Evolutionary conservation across 2,113 vertebrate genomes (phyloP), one percentile per base, ranked within the genome.

Genomic region (Tiliqua scincoides): DNA sequence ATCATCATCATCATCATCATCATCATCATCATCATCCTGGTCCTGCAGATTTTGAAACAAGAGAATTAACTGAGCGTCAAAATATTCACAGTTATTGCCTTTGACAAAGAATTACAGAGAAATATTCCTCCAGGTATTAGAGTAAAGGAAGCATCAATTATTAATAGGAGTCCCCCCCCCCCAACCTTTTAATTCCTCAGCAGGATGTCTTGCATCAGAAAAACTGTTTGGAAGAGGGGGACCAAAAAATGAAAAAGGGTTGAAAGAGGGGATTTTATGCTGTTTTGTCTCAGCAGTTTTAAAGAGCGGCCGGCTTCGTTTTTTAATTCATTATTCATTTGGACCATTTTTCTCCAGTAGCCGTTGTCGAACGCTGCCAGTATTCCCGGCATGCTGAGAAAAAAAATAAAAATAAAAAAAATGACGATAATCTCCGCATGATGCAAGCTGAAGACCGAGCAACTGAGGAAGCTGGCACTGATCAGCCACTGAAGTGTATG

Each of bases 71-170:
- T 74, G 90, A 93, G 79, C 91, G 84, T 93, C 91, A 92, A 91
- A 93, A 93, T 0, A 1, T 89, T 91, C 90, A 91, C 35, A 93
- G 90, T 92, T 94, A 92, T 94, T 93, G 84, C 80, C 88, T 94
- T 89, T 93, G 89, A 93, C 89, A 93, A 92, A 91, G 73, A 91
- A 94, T 90, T 94, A 93, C 32, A 89, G 68, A 91, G 54, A 90
- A 91, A 88, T 92, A 91, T 88, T 91, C 87, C 85, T 93, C 82
- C 32, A 93, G 91, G 86, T 89, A 91, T 92, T 91, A 91, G 91
- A 92, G 62, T 85, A 91, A 72, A 84, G 79, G 85, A 88, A 70
- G 84, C 15, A 79, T 91, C 91, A 32, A 95, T 94, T 94, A 91
- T 94, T 89, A 92, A 91, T 35, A 88, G 67, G 68, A 27, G 23